phyloP scores from a whole-genome alignment of 2,888 invertebrate genomes.

The Ophion ellenae region DNA sequence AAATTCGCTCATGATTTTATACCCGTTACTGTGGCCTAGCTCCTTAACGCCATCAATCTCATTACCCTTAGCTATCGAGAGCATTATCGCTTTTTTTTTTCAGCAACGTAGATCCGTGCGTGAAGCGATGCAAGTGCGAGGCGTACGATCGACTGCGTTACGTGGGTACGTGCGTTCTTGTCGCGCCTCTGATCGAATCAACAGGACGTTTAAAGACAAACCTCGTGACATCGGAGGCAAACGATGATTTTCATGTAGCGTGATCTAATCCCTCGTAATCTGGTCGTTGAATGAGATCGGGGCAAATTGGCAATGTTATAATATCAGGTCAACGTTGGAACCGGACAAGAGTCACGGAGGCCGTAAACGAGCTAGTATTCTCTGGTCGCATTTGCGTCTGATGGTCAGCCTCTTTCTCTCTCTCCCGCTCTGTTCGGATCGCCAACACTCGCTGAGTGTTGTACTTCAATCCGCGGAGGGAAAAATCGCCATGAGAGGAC shows the following conservation, averaged over 20 bases:
- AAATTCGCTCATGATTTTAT: no score
- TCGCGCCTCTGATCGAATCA: slow-evolving; percentile 28
- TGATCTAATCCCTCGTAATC: slow-evolving; percentile 69
- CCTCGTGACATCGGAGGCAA: slow-evolving; percentile 51
- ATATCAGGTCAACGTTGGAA: slow-evolving; percentile 68
- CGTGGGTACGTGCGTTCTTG: neutral
- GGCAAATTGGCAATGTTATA: slow-evolving; percentile 69
- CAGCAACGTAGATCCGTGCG: neutral
- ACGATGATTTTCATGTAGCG: slow-evolving; percentile 65
- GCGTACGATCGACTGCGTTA: neutral
- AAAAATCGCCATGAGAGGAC: slow-evolving; percentile 37
- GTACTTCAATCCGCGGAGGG: slow-evolving; percentile 36
- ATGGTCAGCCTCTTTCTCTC: slow-evolving; percentile 6
- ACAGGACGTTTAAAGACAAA: slow-evolving; percentile 30
- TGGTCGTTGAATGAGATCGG: slow-evolving; percentile 61
- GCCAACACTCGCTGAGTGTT: slow-evolving; percentile 8
- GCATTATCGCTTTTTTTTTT: neutral
- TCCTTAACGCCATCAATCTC: neutral
- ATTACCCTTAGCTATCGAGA: neutral
- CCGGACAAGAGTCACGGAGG: slow-evolving; percentile 55
- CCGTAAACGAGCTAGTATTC: slow-evolving; percentile 64
- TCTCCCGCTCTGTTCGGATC: slow-evolving; percentile 23
- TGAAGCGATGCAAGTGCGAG: neutral
- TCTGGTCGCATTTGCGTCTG: slow-evolving; percentile 61
- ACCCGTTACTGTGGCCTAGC: no score